Evolutionary conservation across 2,888 invertebrate genomes (phyloP).

Genomic region (Saturnia pavonia): DNA sequence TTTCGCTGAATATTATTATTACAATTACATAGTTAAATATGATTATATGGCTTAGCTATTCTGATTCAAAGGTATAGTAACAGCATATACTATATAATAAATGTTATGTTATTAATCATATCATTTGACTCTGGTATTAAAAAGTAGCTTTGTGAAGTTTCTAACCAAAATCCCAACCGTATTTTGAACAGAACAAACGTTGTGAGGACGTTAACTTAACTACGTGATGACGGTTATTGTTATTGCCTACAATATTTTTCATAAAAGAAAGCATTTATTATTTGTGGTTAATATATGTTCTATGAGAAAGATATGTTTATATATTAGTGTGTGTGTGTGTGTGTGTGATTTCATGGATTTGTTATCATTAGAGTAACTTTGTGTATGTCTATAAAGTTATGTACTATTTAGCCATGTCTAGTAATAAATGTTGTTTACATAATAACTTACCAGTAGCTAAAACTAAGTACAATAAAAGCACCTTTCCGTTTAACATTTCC

Average conservation of each 20-base stretch:
- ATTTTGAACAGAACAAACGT: too few relatives aligned
- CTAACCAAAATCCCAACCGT: too few relatives aligned
- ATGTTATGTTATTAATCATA: too few relatives aligned
- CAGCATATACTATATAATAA: too few relatives aligned
- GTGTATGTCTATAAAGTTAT: neutral
- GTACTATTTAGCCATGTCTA: neutral
- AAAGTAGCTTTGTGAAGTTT: too few relatives aligned
- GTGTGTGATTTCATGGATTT: neutral
- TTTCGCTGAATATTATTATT: neutral
- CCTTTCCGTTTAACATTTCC: conserved; percentile 75
- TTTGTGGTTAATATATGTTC: neutral
- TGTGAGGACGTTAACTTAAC: too few relatives aligned
- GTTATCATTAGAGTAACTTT: neutral
- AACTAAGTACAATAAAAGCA: conserved; percentile 60
- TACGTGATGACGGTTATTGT: too few relatives aligned
- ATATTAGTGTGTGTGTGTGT: neutral
- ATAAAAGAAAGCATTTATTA: neutral
- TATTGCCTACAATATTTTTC: too few relatives aligned
- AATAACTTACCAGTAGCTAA: conserved; percentile 66
- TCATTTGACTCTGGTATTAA: too few relatives aligned
- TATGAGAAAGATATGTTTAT: neutral
- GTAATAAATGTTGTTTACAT: neutral
- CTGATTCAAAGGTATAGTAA: too few relatives aligned
- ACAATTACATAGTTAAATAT: neutral
- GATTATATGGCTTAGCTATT: too few relatives aligned